Conservation (phyloP, 2,113 vertebrate genomes). For the Saccopteryx leptura region DNA sequence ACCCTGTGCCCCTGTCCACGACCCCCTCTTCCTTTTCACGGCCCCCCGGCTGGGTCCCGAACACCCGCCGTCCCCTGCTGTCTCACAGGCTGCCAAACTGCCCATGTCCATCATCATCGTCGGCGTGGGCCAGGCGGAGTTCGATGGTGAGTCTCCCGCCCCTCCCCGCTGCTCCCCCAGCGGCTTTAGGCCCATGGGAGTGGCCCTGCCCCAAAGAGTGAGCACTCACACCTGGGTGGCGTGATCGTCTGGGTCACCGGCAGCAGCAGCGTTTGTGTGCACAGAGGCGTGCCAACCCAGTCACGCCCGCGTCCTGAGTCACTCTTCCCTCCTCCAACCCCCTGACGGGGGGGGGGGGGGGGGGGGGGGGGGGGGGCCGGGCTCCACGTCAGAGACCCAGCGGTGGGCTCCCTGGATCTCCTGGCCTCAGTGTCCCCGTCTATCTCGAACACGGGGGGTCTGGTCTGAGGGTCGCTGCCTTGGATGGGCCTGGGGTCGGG, state of each 20-base stretch:
- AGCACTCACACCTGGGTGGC: background rate
- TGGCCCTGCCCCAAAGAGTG: background rate
- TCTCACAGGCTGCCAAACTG: slow-evolving; percentile 94
- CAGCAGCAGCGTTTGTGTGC: background rate
- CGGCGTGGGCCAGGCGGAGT: slow-evolving; percentile 97
- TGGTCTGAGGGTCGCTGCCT: background rate
- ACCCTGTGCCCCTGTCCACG: background rate
- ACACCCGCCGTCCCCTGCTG: background rate
- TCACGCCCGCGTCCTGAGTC: too few relatives aligned
- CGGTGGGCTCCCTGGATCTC: background rate
- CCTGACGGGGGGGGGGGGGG: background rate
- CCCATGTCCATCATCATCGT: slow-evolving; percentile 99
- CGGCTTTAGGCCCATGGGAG: background rate
- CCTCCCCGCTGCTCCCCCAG: background rate
- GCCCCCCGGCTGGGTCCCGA: background rate
- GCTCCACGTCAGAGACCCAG: background rate
- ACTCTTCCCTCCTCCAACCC: background rate
- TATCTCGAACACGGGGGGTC: background rate
- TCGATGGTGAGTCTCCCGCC: slow-evolving; percentile 92
- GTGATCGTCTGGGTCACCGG: background rate
- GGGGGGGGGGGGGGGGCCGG: background rate
- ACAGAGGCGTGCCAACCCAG: background rate
- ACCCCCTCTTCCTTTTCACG: background rate
- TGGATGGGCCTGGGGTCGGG: background rate
- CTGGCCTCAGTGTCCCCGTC: background rate